phyloP scores from a whole-genome alignment of 2,113 vertebrate species.

The Meriones unguiculatus region DNA sequence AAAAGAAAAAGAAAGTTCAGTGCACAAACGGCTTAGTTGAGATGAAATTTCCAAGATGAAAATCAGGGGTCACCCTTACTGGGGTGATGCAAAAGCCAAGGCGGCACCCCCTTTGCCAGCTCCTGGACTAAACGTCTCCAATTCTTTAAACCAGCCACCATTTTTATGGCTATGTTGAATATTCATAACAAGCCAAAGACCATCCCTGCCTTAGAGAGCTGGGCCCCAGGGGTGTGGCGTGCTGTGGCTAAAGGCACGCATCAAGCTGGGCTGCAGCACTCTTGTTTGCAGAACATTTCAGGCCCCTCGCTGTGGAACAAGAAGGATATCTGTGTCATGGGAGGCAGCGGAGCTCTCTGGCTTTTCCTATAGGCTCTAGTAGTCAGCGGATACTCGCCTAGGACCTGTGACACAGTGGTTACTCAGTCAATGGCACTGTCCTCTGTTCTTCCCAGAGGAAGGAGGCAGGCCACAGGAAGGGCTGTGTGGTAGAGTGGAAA shows the following conservation, averaged over 20 bases:
- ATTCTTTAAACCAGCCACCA: conserved; percentile 35
- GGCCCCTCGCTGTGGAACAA: not conserved
- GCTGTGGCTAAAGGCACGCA: not conserved
- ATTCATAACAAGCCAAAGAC: not conserved
- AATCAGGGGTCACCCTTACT: conserved; percentile 46
- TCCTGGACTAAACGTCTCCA: not conserved
- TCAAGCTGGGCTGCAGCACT: not conserved
- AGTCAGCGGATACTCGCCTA: not conserved
- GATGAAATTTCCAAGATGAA: conserved; percentile 21
- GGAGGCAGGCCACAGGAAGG: conserved; percentile 2
- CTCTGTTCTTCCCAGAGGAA: not conserved
- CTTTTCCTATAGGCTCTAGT: not conserved
- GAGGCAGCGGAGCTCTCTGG: not conserved
- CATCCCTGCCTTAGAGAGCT: not conserved
- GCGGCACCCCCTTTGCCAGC: not conserved
- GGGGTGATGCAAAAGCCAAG: not conserved
- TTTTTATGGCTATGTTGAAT: not conserved
- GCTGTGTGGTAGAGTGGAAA: not conserved
- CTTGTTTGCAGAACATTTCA: not conserved
- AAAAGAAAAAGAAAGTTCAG: not conserved
- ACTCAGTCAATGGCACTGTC: not conserved
- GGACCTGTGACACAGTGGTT: not conserved
- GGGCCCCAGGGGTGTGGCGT: not conserved
- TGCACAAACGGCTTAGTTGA: not conserved
- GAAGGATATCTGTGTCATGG: not conserved